Evolutionary conservation across 2,113 vertebrate species (phyloP), one percentile per base, ranked within the genome.

Genomic region (Orthonyx spaldingii): DNA sequence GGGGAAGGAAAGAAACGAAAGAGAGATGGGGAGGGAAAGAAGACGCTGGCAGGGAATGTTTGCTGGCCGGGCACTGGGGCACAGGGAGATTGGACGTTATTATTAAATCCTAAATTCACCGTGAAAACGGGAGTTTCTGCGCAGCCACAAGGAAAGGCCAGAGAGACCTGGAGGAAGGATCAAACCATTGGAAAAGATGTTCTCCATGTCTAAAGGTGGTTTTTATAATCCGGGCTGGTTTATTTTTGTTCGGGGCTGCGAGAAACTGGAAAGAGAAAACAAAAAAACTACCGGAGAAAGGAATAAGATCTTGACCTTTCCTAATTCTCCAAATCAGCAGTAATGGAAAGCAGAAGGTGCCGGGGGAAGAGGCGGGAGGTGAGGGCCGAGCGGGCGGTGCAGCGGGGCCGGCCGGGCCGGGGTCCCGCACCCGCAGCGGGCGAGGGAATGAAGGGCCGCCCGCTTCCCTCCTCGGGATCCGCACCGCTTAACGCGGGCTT

Each of bases 281-380:
- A 60, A 44, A 87, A 96, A 95, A 87, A 28, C 79, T 84, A 81
- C 93, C 17, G 65, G 65, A 17, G 80, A 94, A 84, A 88, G 42
- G 77, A 94, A 39, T 59, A 84, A 84, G 91, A 92, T 93, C 83
- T 89, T 91, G 97, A 96, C 93, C 96, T 95, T 89, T 89, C 80
- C 93, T 96, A 96, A 88, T 96, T 97, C 95, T 81, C 84, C 57
- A 94, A 89, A 95, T 93, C 42, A 65, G 49, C 85, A 81, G 86
- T 94, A 94, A 96, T 94, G 63, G 86, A 79, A 95, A 95, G 91
- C 94, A 97, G 95, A 95, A 95, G 63, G 83, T 84, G 87, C 84
- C 83, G 76, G 66, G 82, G 90, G 89, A 93, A 69, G 89, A 92
- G 65, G 57, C 14, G 22, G 78, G 44, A 83, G 70, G 26, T 42